phyloP scores from a whole-genome alignment of 2,888 invertebrate species.

The Lochmaea capreae region DNA sequence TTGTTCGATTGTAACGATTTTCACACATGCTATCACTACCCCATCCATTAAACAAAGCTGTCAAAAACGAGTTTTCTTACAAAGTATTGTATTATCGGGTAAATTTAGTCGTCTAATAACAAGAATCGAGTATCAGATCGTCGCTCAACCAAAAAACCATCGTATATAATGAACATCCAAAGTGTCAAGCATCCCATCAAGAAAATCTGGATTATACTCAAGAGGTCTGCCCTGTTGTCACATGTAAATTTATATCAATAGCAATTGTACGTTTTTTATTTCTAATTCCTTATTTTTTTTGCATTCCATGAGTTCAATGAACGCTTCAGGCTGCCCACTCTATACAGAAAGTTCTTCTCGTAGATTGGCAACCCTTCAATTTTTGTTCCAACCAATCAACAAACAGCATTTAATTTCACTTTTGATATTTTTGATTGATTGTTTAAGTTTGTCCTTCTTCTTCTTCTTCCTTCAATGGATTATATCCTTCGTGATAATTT shows the following conservation, averaged over 20 bases:
- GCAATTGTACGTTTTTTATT: no score
- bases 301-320: no score
- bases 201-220: conserved; percentile 39
- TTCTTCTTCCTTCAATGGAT: no score
- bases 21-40: conserved; percentile 27
- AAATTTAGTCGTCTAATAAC: conserved; percentile 40
- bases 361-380: no score
- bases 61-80: conserved; percentile 42
- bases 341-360: no score
- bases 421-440: no score
- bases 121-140: conserved; percentile 37
- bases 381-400: no score
- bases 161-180: conserved; percentile 38
- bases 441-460: no score
- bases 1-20: conserved; percentile 22
- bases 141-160: conserved; percentile 39
- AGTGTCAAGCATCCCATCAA: conserved; percentile 42
- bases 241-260: background rate
- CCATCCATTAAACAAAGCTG: conserved; percentile 34
- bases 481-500: no score
- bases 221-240: conserved; percentile 24
- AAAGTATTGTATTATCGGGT: conserved; percentile 36
- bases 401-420: no score
- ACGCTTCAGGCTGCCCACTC: no score
- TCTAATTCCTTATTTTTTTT: no score